A percentile compares a stretch with the other conserved stretches of the same genome.
These are phyloP conservation scores for Crotophaga sulcirostris DNA, from an alignment of 2,113 vertebrate genomes.

Conservation along the genomic window DNA sequence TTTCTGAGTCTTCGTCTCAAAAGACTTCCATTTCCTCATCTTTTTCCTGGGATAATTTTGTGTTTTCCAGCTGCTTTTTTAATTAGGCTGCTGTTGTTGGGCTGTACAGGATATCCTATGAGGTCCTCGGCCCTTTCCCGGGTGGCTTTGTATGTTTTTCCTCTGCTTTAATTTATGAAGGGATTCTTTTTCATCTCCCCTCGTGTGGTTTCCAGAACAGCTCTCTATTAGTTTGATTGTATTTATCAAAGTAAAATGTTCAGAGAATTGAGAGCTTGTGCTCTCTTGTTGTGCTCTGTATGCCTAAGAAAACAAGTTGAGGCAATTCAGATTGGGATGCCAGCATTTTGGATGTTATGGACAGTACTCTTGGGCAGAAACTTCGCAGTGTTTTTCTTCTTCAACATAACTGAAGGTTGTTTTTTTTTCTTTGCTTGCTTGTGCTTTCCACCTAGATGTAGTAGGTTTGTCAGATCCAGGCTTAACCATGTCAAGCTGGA, in stretches of 20 bases:
- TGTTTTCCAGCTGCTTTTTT: not conserved
- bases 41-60: not conserved
- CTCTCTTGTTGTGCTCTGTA: not conserved
- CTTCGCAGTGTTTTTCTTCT: not conserved
- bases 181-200: not conserved
- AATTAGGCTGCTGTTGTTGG: not conserved
- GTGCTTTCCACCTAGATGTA: not conserved
- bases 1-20: not conserved
- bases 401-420: not conserved
- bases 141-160: not conserved
- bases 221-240: not conserved
- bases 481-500: not conserved
- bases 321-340: not conserved
- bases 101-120: not conserved
- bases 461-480: not conserved
- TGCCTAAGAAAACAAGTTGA: not conserved
- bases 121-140: not conserved
- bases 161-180: not conserved
- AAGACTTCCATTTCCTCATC: not conserved
- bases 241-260: not conserved
- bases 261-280: not conserved
- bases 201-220: not conserved
- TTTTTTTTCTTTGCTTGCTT: not conserved
- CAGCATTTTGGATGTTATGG: not conserved
- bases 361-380: not conserved